phyloP scores from a whole-genome alignment of 2,113 vertebrate species.

The Cyanoramphus novaezelandiae region DNA sequence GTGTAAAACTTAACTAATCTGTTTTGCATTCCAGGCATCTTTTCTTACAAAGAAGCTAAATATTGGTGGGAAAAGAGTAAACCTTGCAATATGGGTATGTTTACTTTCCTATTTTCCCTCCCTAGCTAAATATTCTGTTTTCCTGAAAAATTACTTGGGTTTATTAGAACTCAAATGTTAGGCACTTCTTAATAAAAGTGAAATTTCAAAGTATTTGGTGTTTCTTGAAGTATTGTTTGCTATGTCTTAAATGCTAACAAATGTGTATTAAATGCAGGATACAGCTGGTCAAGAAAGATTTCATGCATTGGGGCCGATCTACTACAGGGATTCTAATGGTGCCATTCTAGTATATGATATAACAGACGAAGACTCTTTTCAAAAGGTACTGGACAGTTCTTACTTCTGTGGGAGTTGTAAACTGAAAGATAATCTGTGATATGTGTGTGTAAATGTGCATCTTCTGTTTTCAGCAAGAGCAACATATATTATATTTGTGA shows the following conservation, averaged over 20 bases:
- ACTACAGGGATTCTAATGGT: slow-evolving; percentile 99
- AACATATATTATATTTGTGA: neutral
- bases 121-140: neutral
- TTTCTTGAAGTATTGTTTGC: neutral
- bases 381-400: slow-evolving; percentile 82
- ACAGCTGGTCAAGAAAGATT: slow-evolving; percentile 98
- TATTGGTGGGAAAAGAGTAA: slow-evolving; percentile 96
- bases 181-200: neutral
- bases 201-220: neutral
- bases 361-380: slow-evolving; percentile 98
- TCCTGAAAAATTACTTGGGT: neutral
- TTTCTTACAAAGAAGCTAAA: slow-evolving; percentile 99
- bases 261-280: slow-evolving; percentile 80
- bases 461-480: neutral
- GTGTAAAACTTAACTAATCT: neutral
- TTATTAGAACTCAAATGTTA: neutral
- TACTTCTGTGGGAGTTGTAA: neutral
- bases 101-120: neutral
- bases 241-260: neutral
- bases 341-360: slow-evolving; percentile 97
- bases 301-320: slow-evolving; percentile 96
- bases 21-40: slow-evolving; percentile 84
- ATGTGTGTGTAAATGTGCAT: neutral
- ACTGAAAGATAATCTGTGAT: neutral
- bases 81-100: slow-evolving; percentile 93